phyloP scores from a whole-genome alignment of 1,140 invertebrate genomes.

The Apis florea region DNA sequence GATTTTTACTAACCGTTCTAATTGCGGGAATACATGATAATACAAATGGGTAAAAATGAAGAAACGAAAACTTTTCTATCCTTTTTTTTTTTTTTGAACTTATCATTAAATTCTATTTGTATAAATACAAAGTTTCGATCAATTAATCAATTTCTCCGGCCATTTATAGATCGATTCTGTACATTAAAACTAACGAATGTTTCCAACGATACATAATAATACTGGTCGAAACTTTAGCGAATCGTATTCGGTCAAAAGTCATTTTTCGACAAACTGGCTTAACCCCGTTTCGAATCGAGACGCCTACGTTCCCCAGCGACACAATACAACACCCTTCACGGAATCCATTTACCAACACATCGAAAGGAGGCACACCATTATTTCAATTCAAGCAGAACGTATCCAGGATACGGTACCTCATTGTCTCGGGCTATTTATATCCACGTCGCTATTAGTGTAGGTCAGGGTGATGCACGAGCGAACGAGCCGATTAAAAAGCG shows the following conservation, averaged over 20 bases:
- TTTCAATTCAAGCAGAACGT: constrained; percentile 8
- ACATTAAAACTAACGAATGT: neutral
- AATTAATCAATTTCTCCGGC: too few species aligned
- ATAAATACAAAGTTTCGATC: too few species aligned
- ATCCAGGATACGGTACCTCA: constrained; percentile 24
- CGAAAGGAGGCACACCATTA: constrained; percentile 1
- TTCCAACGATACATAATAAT: neutral
- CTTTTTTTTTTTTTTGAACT: too few species aligned
- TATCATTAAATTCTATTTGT: too few species aligned
- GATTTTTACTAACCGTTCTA: too few species aligned
- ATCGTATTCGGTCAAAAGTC: neutral
- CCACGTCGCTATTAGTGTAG: constrained; percentile 15
- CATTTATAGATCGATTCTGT: too few species aligned
- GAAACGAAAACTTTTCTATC: too few species aligned
- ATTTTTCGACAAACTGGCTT: too few species aligned
- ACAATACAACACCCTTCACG: neutral
- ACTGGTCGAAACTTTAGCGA: neutral
- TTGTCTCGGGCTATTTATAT: constrained; percentile 42
- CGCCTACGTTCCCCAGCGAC: neutral
- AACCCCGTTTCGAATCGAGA: neutral
- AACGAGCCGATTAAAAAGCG: constrained; percentile 44
- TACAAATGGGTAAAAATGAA: too few species aligned
- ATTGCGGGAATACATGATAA: too few species aligned
- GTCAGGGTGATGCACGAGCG: constrained; percentile 17
- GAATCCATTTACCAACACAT: neutral